Base-by-base conservation (phyloP, 1,140 invertebrate species). In the Lepidotrigona ventralis region DNA sequence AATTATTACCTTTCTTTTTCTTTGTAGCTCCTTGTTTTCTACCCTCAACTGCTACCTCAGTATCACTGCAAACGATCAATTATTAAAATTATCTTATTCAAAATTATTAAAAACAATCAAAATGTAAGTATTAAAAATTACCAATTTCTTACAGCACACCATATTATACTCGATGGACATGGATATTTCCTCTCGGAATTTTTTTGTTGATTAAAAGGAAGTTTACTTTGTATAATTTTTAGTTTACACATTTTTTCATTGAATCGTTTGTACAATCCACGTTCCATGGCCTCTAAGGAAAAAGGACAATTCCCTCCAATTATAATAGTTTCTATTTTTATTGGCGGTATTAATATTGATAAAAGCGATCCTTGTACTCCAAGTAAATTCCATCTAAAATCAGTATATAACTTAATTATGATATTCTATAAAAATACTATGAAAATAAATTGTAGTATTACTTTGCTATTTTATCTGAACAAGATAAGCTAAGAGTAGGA, bases 391-490 rank as follows among this genome's bases (percentile, higher is more conserved):
- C 98, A 99, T 82, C 96, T 96, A 60, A 60, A 86, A 86, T 78
- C 15, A 17, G 46, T 39, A 74, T 69, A 63, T 54, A 71, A 63
- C 66, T 58, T 66, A 64, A 29, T 64, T 64, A 14, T 29, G 4
- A 64, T 64, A 17, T 64, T 64, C 63, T 26, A 64, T 64, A 64
- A 60, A 12, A 60, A 60, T 60, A n/a, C 23, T 14, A 21, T 76
- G 8, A 19, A 21, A 70, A 68, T 15, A 5, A 39, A 39, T n/a
- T 68, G 15, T 56, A 63, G 68, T n/a, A 69, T 60, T 78, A 93
- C 93, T 93, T 94, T 14, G 97, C 96, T 4, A 99, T 94, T 95
- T 99, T 99, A 94, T 99, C 98, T 93, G 98, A 99, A 93, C 98
- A 99, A 2, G 97, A 98, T 84, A 99, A 96, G 64, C 97, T 98